A percentile compares a stretch with the other conserved stretches of the same genome.
phyloP scores from a whole-genome alignment of 1,140 invertebrate genomes.

The Drosophila simulans region DNA sequence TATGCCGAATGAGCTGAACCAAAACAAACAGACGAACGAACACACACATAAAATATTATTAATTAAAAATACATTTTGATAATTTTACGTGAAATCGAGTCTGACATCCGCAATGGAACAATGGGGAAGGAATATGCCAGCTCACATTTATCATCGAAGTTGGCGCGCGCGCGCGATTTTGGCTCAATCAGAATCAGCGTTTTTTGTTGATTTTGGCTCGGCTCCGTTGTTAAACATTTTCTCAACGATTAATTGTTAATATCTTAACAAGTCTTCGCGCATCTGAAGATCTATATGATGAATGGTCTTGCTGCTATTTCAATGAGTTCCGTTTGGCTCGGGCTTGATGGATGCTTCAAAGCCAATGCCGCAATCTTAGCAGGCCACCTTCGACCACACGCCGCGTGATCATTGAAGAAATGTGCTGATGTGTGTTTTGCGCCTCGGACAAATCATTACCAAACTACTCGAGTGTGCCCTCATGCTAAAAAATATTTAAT shows the following conservation, averaged over 20 bases:
- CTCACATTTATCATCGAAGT: conserved; percentile 60
- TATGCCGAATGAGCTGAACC: conserved; percentile 37
- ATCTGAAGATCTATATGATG: conserved; percentile 59
- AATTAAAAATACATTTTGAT: conserved; percentile 64
- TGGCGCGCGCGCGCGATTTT: conserved; percentile 60
- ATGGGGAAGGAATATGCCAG: conserved; percentile 42
- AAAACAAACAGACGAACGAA: conserved; percentile 45
- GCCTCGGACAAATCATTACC: conserved; percentile 27
- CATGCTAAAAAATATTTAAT: conserved; percentile 12
- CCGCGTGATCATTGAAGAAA: conserved; percentile 12
- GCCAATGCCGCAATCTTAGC: conserved; percentile 28
- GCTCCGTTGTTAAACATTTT: conserved; percentile 66
- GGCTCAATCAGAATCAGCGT: conserved; percentile 21
- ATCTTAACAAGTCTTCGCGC: conserved; percentile 69
- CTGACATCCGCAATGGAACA: conserved; percentile 77
- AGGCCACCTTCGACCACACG: conserved; percentile 50
- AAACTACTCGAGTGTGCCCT: conserved; percentile 30
- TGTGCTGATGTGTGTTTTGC: conserved; percentile 11
- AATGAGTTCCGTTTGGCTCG: conserved; percentile 67
- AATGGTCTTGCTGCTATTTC: conserved; percentile 56
- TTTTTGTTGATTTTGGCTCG: conserved; percentile 19
- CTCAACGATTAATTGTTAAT: conserved; percentile 79
- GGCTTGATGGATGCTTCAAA: conserved; percentile 56
- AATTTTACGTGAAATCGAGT: conserved; percentile 60
- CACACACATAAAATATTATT: conserved; percentile 26